Percentiles rank a stretch among this genome's conserved stretches.
These are phyloP conservation scores for Heteromormyrus szaboi DNA, from an alignment of 2,797 vertebrate genomes.

Conservation along the genomic window DNA sequence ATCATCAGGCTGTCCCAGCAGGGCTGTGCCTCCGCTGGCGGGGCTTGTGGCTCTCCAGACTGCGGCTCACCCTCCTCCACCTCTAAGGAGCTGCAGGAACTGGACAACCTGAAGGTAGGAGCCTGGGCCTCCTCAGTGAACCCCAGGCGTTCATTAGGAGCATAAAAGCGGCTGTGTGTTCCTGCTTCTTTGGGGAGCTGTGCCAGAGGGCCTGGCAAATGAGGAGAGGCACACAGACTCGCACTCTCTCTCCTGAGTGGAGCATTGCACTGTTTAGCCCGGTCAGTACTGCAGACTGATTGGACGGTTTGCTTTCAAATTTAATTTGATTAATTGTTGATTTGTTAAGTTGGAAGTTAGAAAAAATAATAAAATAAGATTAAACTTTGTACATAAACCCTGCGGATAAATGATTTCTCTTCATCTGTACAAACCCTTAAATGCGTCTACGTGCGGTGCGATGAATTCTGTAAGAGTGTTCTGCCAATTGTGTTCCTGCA, in stretches of 20 bases:
- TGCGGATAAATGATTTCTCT: not conserved
- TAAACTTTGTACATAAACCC: not conserved
- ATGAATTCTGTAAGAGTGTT: not conserved
- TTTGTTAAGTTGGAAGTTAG: not conserved
- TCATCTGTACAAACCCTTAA: not conserved
- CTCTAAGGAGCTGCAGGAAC: conserved; percentile 71
- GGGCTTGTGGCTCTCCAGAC: conserved; percentile 29
- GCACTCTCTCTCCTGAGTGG: not conserved
- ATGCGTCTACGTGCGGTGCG: not conserved
- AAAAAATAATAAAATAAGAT: not conserved
- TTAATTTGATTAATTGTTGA: not conserved
- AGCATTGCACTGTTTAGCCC: not conserved
- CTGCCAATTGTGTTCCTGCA: not conserved
- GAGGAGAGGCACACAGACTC: not conserved
- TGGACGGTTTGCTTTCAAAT: not conserved
- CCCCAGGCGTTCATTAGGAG: not conserved
- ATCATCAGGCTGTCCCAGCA: conserved; percentile 86
- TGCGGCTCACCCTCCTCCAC: conserved; percentile 27
- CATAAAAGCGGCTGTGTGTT: not conserved
- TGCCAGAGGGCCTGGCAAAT: not conserved
- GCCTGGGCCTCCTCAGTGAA: not conserved
- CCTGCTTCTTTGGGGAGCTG: not conserved
- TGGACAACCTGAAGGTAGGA: conserved; percentile 77
- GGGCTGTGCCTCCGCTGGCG: conserved; percentile 54
- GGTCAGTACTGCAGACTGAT: not conserved